phyloP scores from a whole-genome alignment of 1,140 invertebrate species.

The Zeugodacus cucurbitae region DNA sequence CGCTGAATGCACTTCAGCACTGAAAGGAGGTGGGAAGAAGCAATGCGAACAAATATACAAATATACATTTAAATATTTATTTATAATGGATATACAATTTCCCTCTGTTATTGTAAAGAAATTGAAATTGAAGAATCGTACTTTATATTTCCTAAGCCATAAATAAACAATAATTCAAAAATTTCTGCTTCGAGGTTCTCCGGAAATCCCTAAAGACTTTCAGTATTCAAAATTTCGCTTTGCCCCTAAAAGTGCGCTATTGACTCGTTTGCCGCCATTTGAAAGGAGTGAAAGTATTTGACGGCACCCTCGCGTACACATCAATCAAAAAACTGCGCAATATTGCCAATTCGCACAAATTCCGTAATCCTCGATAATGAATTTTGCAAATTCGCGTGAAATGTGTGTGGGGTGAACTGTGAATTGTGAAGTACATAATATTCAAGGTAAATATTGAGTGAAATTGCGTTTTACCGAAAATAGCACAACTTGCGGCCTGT shows the following conservation, averaged over 20 bases:
- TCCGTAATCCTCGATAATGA: neutral
- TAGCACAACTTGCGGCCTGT: neutral
- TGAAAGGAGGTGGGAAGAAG: neutral
- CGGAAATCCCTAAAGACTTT: no score
- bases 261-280: neutral
- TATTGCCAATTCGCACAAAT: neutral
- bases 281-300: neutral
- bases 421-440: neutral
- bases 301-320: neutral
- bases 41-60: neutral
- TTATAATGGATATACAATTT: neutral
- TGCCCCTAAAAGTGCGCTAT: no score
- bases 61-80: no score
- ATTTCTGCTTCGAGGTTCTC: no score
- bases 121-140: neutral
- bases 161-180: no score
- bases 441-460: neutral
- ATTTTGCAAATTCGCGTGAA: neutral
- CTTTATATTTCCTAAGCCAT: no score
- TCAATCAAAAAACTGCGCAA: neutral
- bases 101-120: neutral
- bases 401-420: neutral
- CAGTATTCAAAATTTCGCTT: no score
- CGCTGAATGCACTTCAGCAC: neutral
- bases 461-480: neutral